phyloP scores from a whole-genome alignment of 1,140 invertebrate genomes.

The Sesamia nonagrioides region DNA sequence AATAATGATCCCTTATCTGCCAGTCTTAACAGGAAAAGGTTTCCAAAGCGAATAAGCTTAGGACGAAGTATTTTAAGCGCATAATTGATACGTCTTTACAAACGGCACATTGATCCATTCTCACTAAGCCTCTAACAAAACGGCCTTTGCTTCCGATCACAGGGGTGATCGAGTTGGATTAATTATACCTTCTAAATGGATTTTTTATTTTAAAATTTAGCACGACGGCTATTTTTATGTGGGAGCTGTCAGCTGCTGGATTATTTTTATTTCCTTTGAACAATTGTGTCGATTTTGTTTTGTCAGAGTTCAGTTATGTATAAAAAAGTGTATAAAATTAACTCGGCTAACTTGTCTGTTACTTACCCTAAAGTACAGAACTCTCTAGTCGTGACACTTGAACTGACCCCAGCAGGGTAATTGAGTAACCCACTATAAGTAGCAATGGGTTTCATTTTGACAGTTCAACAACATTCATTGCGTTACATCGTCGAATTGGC shows the following conservation, averaged over 20 bases:
- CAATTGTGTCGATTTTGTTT: background rate
- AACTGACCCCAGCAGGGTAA: too few relatives aligned
- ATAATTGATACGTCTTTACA: conserved; percentile 41
- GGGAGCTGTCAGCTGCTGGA: background rate
- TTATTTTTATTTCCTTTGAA: background rate
- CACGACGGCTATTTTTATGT: too few relatives aligned
- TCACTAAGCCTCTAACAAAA: conserved; percentile 44
- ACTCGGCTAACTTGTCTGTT: too few relatives aligned
- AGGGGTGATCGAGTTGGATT: conserved; percentile 44
- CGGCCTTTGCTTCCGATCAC: conserved; percentile 25
- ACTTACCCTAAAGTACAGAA: too few relatives aligned
- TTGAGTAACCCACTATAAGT: too few relatives aligned
- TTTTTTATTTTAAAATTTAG: conserved; percentile 5
- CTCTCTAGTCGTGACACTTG: too few relatives aligned
- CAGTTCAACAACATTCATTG: too few relatives aligned
- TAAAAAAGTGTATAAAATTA: too few relatives aligned
- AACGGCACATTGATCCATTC: conserved; percentile 35
- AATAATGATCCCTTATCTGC: conserved; percentile 11
- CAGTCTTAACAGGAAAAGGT: conserved; percentile 23
- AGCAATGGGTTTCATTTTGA: too few relatives aligned
- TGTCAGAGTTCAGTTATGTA: background rate
- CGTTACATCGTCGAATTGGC: too few relatives aligned
- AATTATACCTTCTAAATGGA: conserved; percentile 39
- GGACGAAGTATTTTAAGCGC: conserved; percentile 44
- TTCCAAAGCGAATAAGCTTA: conserved; percentile 23